Evolutionary conservation across 2,888 invertebrate genomes (phyloP).

Genomic region (Busseola fusca): DNA sequence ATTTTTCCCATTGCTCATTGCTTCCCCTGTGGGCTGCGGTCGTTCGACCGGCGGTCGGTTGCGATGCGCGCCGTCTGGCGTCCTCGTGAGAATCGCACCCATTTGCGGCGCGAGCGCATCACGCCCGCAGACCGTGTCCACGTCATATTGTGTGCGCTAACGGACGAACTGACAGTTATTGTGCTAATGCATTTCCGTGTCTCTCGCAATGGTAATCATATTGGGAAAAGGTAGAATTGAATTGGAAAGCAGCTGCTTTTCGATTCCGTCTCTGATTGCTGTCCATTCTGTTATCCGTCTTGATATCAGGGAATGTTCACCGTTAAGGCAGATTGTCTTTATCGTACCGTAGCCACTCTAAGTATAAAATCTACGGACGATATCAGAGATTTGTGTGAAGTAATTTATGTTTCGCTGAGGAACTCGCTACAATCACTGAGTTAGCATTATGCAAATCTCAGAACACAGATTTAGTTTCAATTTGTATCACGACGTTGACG

Average conservation of each 20-base stretch:
- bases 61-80: constrained; percentile 42
- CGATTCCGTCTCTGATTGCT: constrained; percentile 53
- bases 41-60: constrained; percentile 18
- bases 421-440: constrained; percentile 51
- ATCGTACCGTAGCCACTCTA: constrained; percentile 45
- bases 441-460: constrained; percentile 50
- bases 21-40: constrained; percentile 47
- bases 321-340: constrained; percentile 55
- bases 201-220: constrained; percentile 60
- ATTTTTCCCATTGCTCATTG: constrained; percentile 34
- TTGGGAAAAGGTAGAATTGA: constrained; percentile 59
- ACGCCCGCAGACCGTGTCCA: constrained; percentile 65
- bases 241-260: constrained; percentile 58
- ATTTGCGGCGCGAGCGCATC: constrained; percentile 72
- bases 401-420: constrained; percentile 48
- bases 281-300: constrained; percentile 53
- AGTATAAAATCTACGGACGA: constrained; percentile 44
- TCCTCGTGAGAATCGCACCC: constrained; percentile 77
- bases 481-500: constrained; percentile 53
- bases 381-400: constrained; percentile 46
- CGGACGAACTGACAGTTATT: constrained; percentile 75
- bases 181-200: constrained; percentile 75
- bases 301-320: constrained; percentile 55
- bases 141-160: constrained; percentile 72
- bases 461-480: constrained; percentile 45